Evolutionary conservation across 2,113 vertebrate genomes (phyloP), one percentile per base, ranked within the genome.

Genomic region (Falco punctatus): DNA sequence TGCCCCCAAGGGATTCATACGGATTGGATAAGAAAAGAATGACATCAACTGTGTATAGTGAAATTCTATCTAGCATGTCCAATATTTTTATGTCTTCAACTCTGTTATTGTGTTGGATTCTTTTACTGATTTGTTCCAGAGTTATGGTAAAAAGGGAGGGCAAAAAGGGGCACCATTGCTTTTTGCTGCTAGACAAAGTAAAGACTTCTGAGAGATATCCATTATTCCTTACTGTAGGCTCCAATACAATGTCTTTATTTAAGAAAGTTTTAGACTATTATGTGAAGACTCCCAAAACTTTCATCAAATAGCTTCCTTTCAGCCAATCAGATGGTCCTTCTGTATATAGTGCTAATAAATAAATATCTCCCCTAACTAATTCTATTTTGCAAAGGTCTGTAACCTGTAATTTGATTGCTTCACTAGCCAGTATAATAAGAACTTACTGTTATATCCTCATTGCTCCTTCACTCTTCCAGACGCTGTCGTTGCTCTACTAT

Each of bases 131-230:
- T 95, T 87, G 91, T 89, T 92, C 95, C 89, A 96, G 94, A 95
- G 80, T 82, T 95, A 97, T 92, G 92, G 89, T 93, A 95, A 95
- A 97, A 97, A 96, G 54, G 66, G 46, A 96, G 95, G 95, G 94
- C 95, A 96, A 95, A 95, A 94, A 82, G 92, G 92, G 94, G 89
- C 94, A 97, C 70, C 40, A 70, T 94, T 80, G 66, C 94, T 66
- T 96, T 97, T 97, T 94, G 61, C 94, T 91, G 62, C 61, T 77
- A 95, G 91, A 96, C 62, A 97, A 96, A 96, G 92, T 92, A 95
- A 91, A 96, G 81, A 80, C 89, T 95, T 96, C 86, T 90, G 84
- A 96, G 84, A 1, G 8, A 77, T 72, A 96, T 80, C 94, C 92
- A 97, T 97, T 97, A 97, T 97, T 95, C 81, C 78, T 88, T 96